phyloP scores from a whole-genome alignment of 1,140 invertebrate genomes.

The Lasioglossum baleicum region DNA sequence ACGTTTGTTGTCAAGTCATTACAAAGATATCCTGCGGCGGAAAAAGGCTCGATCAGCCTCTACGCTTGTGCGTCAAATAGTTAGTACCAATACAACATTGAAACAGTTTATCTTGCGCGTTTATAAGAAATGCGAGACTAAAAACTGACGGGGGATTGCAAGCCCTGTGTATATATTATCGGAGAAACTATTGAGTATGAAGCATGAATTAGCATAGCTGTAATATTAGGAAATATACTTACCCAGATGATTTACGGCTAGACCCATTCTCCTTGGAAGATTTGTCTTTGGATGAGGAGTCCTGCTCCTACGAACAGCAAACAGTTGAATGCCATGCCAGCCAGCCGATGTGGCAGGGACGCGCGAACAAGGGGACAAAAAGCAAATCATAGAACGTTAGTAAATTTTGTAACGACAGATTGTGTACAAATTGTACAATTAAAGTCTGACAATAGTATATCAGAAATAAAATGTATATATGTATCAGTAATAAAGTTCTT shows the following conservation, averaged over 20 bases:
- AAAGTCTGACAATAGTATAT: conserved; percentile 50
- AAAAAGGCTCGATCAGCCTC: too few species aligned
- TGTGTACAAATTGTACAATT: conserved; percentile 48
- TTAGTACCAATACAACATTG: too few species aligned
- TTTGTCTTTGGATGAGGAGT: conserved; percentile 79
- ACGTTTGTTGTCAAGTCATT: too few species aligned
- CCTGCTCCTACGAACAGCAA: conserved; percentile 85
- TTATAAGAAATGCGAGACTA: too few species aligned
- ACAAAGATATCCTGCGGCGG: too few species aligned
- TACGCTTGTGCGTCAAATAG: too few species aligned
- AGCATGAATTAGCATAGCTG: background rate
- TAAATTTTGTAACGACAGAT: conserved; percentile 66
- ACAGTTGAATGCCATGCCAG: conserved; percentile 82
- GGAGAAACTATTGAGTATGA: background rate
- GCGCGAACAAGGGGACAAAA: conserved; percentile 80
- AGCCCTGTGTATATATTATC: background rate
- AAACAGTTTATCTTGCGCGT: too few species aligned
- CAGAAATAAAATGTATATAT: conserved; percentile 42
- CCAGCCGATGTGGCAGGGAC: conserved; percentile 80
- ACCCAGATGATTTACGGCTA: conserved; percentile 80
- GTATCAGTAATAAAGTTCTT: conserved; percentile 26
- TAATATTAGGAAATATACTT: conserved; percentile 62
- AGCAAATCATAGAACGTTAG: conserved; percentile 78
- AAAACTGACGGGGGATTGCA: too few species aligned
- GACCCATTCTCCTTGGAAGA: conserved; percentile 82